These are phyloP conservation scores for Neotoxoptera formosana DNA, from an alignment of 1,140 invertebrate species.

Conservation along the genomic window DNA sequence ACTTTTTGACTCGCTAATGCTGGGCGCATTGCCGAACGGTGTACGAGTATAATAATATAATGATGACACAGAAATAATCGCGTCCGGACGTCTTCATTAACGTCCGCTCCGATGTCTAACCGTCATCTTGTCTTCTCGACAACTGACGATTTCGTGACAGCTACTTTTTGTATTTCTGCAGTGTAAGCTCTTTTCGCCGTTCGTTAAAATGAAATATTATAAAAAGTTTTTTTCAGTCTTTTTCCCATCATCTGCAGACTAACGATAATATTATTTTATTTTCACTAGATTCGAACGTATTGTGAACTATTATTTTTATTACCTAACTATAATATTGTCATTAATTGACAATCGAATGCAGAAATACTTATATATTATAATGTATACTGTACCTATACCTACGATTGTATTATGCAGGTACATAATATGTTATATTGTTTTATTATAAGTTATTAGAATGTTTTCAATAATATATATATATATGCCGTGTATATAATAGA, in stretches of 20 bases:
- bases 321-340: too few species aligned
- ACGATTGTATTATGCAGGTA: too few species aligned
- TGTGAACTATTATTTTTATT: background rate
- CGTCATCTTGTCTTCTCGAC: background rate
- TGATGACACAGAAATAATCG: background rate
- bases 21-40: too few species aligned
- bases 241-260: background rate
- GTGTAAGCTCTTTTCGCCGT: background rate
- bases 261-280: background rate
- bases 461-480: too few species aligned
- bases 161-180: background rate
- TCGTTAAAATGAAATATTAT: background rate
- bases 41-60: conserved; percentile 4
- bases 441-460: too few species aligned
- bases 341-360: background rate
- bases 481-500: too few species aligned
- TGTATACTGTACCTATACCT: too few species aligned
- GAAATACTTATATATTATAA: background rate
- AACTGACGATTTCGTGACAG: background rate
- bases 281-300: background rate
- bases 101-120: background rate
- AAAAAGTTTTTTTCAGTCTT: background rate
- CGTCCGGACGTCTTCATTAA: background rate
- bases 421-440: too few species aligned
- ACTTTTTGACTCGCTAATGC: too few species aligned